Conservation (phyloP, 2,888 invertebrate genomes). For the Eugnorisma glareosa region DNA sequence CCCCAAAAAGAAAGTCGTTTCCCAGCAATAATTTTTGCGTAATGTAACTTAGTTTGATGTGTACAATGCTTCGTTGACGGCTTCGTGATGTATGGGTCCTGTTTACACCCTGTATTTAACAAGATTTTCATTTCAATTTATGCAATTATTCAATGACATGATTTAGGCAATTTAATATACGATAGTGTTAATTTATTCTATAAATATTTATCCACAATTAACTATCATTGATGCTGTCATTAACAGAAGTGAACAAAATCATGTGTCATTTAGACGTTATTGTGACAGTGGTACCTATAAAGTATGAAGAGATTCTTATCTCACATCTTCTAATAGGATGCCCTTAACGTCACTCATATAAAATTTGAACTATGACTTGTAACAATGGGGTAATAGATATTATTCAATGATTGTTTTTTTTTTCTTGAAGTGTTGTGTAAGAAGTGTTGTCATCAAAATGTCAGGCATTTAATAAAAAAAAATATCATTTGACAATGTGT, state of each 20-base stretch:
- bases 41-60: too few species aligned
- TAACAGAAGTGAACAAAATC: not conserved
- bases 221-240: not conserved
- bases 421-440: not conserved
- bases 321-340: not conserved
- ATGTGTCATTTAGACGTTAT: not conserved
- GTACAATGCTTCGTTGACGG: too few species aligned
- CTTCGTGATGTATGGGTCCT: too few species aligned
- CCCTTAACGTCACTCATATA: slow-evolving; percentile 2
- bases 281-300: not conserved
- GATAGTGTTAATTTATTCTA: too few species aligned
- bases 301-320: not conserved
- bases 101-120: too few species aligned
- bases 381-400: not conserved
- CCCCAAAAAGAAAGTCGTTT: too few species aligned
- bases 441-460: not conserved
- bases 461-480: not conserved
- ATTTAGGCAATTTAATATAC: not conserved
- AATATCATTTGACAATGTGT: slow-evolving; percentile 7
- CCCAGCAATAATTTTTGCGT: too few species aligned
- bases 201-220: too few species aligned
- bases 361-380: not conserved
- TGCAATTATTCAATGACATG: not conserved
- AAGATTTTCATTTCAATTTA: not conserved
- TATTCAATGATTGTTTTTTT: not conserved